phyloP scores from a whole-genome alignment of 2,888 invertebrate genomes.

The Ectemnius cavifrons region DNA sequence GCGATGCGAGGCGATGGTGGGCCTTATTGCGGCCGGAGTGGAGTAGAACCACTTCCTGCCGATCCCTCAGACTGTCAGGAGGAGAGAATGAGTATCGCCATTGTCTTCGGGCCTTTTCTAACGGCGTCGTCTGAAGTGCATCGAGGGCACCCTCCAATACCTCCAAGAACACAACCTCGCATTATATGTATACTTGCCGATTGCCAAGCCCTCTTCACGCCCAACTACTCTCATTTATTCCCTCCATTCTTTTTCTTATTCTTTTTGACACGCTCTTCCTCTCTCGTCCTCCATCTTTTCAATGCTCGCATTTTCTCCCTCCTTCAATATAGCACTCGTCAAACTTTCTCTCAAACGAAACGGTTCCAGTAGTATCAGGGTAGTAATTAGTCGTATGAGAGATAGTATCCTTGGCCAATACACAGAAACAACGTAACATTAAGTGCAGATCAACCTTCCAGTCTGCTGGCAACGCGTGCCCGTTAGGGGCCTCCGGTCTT shows the following conservation, averaged over 20 bases:
- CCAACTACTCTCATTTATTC: too few species aligned
- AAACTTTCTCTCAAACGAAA: too few species aligned
- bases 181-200: not conserved
- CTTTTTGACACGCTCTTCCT: not conserved
- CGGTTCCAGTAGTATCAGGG: too few species aligned
- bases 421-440: too few species aligned
- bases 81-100: constrained; percentile 49
- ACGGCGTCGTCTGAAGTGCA: constrained; percentile 48
- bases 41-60: constrained; percentile 52
- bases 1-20: too few species aligned
- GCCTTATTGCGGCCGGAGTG: constrained; percentile 21
- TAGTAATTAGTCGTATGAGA: too few species aligned
- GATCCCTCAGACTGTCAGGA: constrained; percentile 28
- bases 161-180: constrained; percentile 37
- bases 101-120: constrained; percentile 52
- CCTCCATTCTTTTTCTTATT: not conserved
- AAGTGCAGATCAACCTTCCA: too few species aligned
- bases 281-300: not conserved
- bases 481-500: too few species aligned
- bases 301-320: not conserved
- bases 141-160: constrained; percentile 40
- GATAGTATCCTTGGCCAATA: too few species aligned
- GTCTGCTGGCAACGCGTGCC: too few species aligned
- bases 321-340: not conserved
- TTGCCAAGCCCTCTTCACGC: too few species aligned